phyloP scores from a whole-genome alignment of 2,888 invertebrate genomes.

The Aphelenchoides bicaudatus region DNA sequence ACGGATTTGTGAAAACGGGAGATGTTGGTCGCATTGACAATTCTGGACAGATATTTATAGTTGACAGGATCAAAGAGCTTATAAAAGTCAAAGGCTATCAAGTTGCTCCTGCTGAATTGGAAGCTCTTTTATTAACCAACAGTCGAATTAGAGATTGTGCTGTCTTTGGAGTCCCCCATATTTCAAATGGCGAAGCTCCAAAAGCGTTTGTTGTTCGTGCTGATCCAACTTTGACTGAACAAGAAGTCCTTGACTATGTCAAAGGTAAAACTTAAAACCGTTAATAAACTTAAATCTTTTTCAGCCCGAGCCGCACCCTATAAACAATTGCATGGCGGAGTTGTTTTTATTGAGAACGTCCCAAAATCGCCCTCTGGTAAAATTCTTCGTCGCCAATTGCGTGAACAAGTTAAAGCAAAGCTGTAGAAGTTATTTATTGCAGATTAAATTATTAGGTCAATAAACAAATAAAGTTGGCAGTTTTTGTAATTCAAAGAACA shows the following conservation, averaged over 20 bases:
- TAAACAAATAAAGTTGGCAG: too few species aligned
- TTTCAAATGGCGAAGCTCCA: conserved; percentile 61
- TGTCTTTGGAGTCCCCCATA: conserved; percentile 75
- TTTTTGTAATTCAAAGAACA: too few species aligned
- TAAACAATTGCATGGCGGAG: conserved; percentile 72
- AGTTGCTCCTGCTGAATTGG: conserved; percentile 83
- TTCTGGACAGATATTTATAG: conserved; percentile 43
- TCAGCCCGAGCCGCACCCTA: conserved; percentile 72
- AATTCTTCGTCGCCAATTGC: conserved; percentile 68
- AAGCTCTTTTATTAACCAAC: conserved; percentile 73
- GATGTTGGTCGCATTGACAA: conserved; percentile 32
- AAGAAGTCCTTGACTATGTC: conserved; percentile 31
- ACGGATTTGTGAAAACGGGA: conserved; percentile 34
- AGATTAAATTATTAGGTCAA: too few species aligned
- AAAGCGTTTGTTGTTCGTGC: conserved; percentile 53
- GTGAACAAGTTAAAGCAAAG: conserved; percentile 26
- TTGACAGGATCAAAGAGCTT: conserved; percentile 56
- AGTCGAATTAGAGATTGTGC: conserved; percentile 74
- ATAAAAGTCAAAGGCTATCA: conserved; percentile 52
- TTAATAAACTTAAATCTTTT: conserved; percentile 21
- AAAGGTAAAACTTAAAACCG: conserved; percentile 21
- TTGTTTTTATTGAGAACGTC: conserved; percentile 70
- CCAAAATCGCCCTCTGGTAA: conserved; percentile 76
- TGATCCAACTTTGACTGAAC: conserved; percentile 26
- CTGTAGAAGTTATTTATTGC: conserved; percentile 17